Conservation (phyloP, 1,140 invertebrate species). For the Eubasilissa regina region DNA sequence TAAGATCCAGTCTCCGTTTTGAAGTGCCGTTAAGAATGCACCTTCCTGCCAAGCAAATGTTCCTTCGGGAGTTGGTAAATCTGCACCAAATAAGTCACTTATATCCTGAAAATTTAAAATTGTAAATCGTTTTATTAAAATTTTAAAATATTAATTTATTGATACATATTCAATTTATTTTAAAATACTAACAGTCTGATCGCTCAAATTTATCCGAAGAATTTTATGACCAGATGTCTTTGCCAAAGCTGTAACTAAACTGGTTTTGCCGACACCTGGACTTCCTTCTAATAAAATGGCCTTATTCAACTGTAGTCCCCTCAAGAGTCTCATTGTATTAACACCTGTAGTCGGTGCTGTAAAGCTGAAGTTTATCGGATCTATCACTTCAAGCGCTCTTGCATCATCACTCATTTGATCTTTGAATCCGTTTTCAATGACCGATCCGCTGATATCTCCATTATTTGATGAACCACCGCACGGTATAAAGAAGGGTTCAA, state of each 20-base stretch:
- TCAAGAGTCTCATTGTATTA: slow-evolving; percentile 89
- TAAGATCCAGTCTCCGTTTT: slow-evolving; percentile 95
- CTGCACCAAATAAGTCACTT: slow-evolving; percentile 97
- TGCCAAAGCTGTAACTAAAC: slow-evolving; percentile 93
- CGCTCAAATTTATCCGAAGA: slow-evolving; percentile 96
- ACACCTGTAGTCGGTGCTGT: slow-evolving; percentile 86
- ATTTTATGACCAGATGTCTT: slow-evolving; percentile 86
- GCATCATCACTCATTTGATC: slow-evolving; percentile 8
- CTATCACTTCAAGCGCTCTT: slow-evolving; percentile 42
- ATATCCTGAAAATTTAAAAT: slow-evolving; percentile 81
- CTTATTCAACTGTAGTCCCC: slow-evolving; percentile 91
- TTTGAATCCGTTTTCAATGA: neutral
- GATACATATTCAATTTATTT: neutral
- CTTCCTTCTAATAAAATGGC: slow-evolving; percentile 97
- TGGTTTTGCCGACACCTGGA: slow-evolving; percentile 98
- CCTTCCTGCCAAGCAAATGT: slow-evolving; percentile 97
- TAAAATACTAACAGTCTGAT: slow-evolving; percentile 90
- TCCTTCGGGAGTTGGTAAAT: slow-evolving; percentile 96
- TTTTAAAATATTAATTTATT: neutral
- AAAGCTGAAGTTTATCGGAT: slow-evolving; percentile 77
- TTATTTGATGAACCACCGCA: slow-evolving; percentile 64
- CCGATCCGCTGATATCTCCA: neutral
- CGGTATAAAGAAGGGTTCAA: slow-evolving; percentile 81
- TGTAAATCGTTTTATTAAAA: slow-evolving; percentile 49
- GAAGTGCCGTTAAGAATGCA: slow-evolving; percentile 93